A percentile compares a stretch with the other conserved stretches of the same genome.
Conservation (phyloP, 2,797 vertebrate species). For the Catamblyrhynchus diadema region DNA sequence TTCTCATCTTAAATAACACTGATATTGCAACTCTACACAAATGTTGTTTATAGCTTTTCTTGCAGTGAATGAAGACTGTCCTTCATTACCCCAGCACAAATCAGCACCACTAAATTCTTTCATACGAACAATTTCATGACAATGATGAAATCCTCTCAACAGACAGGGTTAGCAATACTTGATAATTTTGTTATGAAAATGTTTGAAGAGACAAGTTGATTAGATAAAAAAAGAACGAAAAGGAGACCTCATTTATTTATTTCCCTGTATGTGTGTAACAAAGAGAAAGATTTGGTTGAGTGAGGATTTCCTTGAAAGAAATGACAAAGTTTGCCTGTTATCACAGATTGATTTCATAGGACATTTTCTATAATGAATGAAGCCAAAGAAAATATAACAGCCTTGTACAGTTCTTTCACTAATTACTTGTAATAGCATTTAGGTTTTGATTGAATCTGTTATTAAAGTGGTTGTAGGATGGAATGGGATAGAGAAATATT, state of each 20-base stretch:
- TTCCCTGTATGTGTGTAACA: rapidly evolving
- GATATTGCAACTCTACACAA: not conserved
- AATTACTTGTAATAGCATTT: not conserved
- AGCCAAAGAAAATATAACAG: not conserved
- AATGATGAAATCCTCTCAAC: not conserved
- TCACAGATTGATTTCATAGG: not conserved
- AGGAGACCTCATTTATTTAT: not conserved
- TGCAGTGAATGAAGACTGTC: not conserved
- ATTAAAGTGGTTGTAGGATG: not conserved
- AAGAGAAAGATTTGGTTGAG: not conserved
- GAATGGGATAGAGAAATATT: conserved; percentile 9
- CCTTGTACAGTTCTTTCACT: not conserved
- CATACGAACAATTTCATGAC: not conserved
- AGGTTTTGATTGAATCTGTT: not conserved
- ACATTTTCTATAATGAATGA: not conserved
- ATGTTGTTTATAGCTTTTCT: not conserved
- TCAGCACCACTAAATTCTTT: not conserved
- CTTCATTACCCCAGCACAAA: not conserved
- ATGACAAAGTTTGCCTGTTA: not conserved
- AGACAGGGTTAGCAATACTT: not conserved
- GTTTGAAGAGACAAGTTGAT: not conserved
- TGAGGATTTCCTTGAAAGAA: not conserved
- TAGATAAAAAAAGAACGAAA: not conserved
- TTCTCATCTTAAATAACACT: not conserved
- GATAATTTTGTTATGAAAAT: not conserved